Percentiles rank a stretch among this genome's conserved stretches.
Evolutionary conservation across 1,140 invertebrate species (phyloP).

Genomic region (Polypedilum vanderplanki): DNA sequence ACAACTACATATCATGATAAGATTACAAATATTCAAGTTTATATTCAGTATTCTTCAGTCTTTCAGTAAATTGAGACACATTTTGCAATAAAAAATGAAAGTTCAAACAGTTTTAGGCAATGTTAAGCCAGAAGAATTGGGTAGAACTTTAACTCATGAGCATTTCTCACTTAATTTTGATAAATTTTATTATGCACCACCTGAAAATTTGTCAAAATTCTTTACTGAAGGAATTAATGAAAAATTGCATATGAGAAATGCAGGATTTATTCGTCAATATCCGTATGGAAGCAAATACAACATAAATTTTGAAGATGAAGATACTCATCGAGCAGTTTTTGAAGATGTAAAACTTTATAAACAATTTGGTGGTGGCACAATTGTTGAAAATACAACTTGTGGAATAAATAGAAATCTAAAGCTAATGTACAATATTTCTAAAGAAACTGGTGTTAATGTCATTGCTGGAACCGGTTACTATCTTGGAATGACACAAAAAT

Average conservation of each 20-base stretch:
- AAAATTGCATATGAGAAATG: slow-evolving; percentile 52
- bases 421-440: slow-evolving; percentile 55
- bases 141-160: slow-evolving; percentile 69
- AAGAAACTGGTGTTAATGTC: slow-evolving; percentile 60
- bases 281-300: slow-evolving; percentile 67
- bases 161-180: slow-evolving; percentile 66
- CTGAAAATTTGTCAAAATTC: slow-evolving; percentile 47
- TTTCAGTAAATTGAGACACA: background rate
- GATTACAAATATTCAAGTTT: background rate
- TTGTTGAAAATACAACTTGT: slow-evolving; percentile 73
- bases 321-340: slow-evolving; percentile 52
- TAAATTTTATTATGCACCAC: slow-evolving; percentile 54
- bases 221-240: slow-evolving; percentile 40
- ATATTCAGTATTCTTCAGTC: background rate
- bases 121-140: slow-evolving; percentile 53
- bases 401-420: slow-evolving; percentile 59
- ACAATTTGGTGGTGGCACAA: slow-evolving; percentile 62
- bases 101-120: slow-evolving; percentile 56
- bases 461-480: slow-evolving; percentile 69
- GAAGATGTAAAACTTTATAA: slow-evolving; percentile 63
- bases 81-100: background rate
- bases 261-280: slow-evolving; percentile 67
- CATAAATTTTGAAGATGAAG: slow-evolving; percentile 53
- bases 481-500: slow-evolving; percentile 35
- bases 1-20: background rate